A percentile compares a stretch with the other conserved stretches of the same genome.
Conservation (phyloP, 2,888 invertebrate species). For the Cheilosia impressa region DNA sequence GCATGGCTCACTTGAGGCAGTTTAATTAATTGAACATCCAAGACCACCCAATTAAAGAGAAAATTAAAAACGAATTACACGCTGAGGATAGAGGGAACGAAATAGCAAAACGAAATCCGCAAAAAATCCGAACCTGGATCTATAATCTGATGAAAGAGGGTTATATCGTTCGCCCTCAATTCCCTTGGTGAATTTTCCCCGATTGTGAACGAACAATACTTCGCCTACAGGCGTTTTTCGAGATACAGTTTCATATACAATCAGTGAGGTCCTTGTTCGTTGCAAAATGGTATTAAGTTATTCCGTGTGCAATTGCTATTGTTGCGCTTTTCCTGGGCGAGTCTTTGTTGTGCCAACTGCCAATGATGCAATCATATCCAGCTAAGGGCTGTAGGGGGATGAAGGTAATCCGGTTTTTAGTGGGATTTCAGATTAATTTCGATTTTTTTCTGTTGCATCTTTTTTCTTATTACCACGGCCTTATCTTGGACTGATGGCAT, state of each 20-base stretch:
- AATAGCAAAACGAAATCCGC: constrained; percentile 39
- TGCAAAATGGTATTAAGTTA: constrained; percentile 68
- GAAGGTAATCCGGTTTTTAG: constrained; percentile 72
- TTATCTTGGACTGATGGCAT: not conserved
- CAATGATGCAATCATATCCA: constrained; percentile 63
- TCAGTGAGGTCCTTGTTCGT: constrained; percentile 32
- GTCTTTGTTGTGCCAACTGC: constrained; percentile 70
- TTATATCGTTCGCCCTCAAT: constrained; percentile 20
- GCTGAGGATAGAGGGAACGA: constrained; percentile 1
- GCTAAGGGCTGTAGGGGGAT: constrained; percentile 38
- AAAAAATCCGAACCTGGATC: constrained; percentile 33
- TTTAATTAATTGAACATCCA: constrained; percentile 38
- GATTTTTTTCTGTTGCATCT: constrained; percentile 18
- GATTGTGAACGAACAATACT: constrained; percentile 31
- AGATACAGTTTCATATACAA: constrained; percentile 57
- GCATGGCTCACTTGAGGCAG: constrained; percentile 30
- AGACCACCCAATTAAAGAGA: constrained; percentile 67
- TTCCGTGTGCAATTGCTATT: constrained; percentile 68
- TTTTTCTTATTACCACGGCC: constrained; percentile 25
- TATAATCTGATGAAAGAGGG: constrained; percentile 34
- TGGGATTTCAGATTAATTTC: constrained; percentile 68
- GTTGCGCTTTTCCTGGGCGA: constrained; percentile 65
- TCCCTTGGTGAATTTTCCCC: not conserved
- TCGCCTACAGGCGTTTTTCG: constrained; percentile 29
- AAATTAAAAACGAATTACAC: constrained; percentile 67